phyloP scores from a whole-genome alignment of 2,113 vertebrate genomes.

The Narcine bancroftii region DNA sequence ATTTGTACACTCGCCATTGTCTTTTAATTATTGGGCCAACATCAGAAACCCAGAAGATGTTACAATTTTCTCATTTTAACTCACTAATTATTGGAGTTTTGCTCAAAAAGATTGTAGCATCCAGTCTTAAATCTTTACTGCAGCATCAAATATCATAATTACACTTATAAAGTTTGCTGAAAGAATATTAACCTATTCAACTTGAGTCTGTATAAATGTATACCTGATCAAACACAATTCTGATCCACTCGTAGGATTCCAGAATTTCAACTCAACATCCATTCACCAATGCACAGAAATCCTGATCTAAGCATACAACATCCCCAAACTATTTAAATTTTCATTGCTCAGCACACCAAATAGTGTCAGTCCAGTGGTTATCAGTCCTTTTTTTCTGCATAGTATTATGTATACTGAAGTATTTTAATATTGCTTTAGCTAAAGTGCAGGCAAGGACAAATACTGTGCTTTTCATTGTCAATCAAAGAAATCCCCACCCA shows the following conservation, averaged over 20 bases:
- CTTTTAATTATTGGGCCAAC: background rate
- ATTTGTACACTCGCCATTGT: background rate
- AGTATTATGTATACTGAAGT: background rate
- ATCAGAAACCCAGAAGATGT: background rate
- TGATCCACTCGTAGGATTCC: slow-evolving; percentile 13
- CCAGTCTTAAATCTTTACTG: background rate
- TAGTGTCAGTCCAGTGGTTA: background rate
- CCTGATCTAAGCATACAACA: slow-evolving; percentile 19
- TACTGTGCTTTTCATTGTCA: background rate
- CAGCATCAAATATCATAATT: background rate
- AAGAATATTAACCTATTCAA: slow-evolving; percentile 12
- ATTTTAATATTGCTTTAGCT: background rate
- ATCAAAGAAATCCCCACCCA: background rate
- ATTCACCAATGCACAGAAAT: background rate
- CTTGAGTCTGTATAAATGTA: background rate
- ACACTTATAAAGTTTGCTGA: slow-evolving; percentile 11
- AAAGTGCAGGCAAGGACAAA: background rate
- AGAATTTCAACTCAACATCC: slow-evolving; percentile 13
- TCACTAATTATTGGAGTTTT: background rate
- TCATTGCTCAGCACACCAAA: slow-evolving; percentile 8
- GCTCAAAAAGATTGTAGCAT: background rate
- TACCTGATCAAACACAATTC: slow-evolving; percentile 26
- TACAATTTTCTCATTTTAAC: background rate
- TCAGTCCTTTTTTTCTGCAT: background rate
- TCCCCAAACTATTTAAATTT: slow-evolving; percentile 25